These are phyloP conservation scores for Athetis lepigone DNA, from an alignment of 2,888 invertebrate species.

Conservation along the genomic window DNA sequence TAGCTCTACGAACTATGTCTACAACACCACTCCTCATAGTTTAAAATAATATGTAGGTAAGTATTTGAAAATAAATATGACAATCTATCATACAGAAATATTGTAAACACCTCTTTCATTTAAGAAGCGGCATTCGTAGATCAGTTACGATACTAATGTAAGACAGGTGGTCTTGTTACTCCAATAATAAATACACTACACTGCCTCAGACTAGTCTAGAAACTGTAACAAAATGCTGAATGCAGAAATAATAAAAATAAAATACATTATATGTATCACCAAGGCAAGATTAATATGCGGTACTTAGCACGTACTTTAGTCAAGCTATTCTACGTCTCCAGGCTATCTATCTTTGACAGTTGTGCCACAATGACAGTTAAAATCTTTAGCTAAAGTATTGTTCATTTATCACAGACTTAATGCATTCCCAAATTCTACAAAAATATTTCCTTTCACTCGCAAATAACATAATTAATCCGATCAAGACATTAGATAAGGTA, in stretches of 20 bases:
- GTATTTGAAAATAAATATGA: slow-evolving; percentile 21
- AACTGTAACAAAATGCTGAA: slow-evolving; percentile 20
- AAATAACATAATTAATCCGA: slow-evolving; percentile 58
- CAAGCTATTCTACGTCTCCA: too few relatives aligned
- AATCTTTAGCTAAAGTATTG: too few relatives aligned
- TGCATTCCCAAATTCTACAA: slow-evolving; percentile 7
- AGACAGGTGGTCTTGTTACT: slow-evolving; percentile 45
- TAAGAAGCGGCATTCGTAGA: slow-evolving; percentile 28
- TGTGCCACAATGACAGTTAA: too few relatives aligned
- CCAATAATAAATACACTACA: slow-evolving; percentile 30
- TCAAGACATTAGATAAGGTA: slow-evolving; percentile 47
- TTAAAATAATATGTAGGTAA: slow-evolving; percentile 14
- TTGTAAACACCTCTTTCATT: slow-evolving; percentile 31
- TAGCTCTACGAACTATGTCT: not conserved
- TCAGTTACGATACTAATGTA: slow-evolving; percentile 27
- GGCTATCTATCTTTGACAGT: too few relatives aligned
- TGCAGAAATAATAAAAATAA: slow-evolving; percentile 14
- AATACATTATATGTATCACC: slow-evolving; percentile 15
- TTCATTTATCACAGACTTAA: too few relatives aligned
- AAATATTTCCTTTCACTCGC: slow-evolving; percentile 27
- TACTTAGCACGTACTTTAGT: too few relatives aligned
- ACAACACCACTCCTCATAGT: not conserved
- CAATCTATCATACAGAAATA: slow-evolving; percentile 19
- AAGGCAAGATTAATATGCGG: too few relatives aligned
- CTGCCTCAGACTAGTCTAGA: slow-evolving; percentile 17